Base-by-base conservation (phyloP, 2,113 vertebrate genomes). In the Electrona antarctica region DNA sequence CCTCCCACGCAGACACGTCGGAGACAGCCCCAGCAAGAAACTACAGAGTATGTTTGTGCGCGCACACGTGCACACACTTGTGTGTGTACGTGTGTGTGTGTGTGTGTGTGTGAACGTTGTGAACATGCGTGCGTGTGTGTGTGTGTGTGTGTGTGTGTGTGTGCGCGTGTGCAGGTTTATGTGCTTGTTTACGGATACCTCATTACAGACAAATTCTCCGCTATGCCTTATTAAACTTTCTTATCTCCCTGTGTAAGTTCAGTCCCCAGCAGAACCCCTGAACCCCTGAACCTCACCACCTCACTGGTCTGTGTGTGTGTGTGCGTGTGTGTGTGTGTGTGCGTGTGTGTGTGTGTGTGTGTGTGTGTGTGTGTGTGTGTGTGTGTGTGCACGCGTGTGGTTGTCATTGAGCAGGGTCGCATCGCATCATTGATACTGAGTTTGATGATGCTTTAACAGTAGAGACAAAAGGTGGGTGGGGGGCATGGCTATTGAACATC, bases 391-490 rank as follows among this genome's bases (percentile, higher is more conserved):
- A 68, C 92, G 85, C 95, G 87, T 95, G 92, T 93, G 84, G 93
- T 91, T 92, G 83, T 85, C 92, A 85, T 92, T 88, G 79, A 92
- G 78, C 95, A 99, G 98, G 97, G 94, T 99, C 98, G 90, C 97
- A 97, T 89, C 96, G 97, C 93, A 96, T 98, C 97, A 96, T 94
- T 96, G 97, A 99, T 90, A 95, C 96, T 95, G 98, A 99, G 95
- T 96, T 96, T 95, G 97, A 99, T 95, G 97, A 98, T 95, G 96
- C 94, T 94, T 96, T 98, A 94, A 93, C 96, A 92, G 95, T 97
- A 92, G 94, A 96, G 88, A 92, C 93, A 92, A 92, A 95, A 98
- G 97, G 97, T 98, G 95, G 94, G 96, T 97, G 94, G 92, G 92
- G 89, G 93, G 89, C 92, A 94, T 94, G 94, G 87, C 89, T 89